Conservation (phyloP, 2,797 vertebrate species). For the Tolypeutes matacus region DNA sequence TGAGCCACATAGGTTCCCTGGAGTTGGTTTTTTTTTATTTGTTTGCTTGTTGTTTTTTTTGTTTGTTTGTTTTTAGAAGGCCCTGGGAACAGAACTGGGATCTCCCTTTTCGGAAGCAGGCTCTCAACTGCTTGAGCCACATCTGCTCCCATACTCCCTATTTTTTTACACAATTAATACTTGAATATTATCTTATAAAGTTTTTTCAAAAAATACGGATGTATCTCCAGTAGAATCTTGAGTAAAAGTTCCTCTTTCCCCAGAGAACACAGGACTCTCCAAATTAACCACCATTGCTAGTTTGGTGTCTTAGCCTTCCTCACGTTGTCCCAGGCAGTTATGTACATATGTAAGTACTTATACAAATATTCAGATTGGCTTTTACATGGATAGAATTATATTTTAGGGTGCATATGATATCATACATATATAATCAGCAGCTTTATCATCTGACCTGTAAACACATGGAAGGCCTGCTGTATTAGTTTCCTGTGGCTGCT, state of each 20-base stretch:
- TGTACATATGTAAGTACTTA: background rate
- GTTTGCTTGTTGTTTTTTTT: too few relatives aligned
- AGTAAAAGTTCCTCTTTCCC: background rate
- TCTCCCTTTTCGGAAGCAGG: too few relatives aligned
- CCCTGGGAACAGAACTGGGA: too few relatives aligned
- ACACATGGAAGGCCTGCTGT: slow-evolving; percentile 14
- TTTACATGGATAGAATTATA: slow-evolving; percentile 35
- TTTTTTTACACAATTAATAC: slow-evolving; percentile 4
- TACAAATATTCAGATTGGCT: background rate
- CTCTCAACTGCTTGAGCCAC: too few relatives aligned
- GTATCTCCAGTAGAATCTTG: background rate
- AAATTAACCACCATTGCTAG: background rate
- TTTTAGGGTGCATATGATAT: background rate
- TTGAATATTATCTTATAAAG: background rate
- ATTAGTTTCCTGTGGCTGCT: background rate
- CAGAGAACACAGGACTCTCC: background rate
- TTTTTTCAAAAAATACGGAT: background rate
- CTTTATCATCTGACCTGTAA: slow-evolving; percentile 7
- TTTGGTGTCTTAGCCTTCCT: background rate
- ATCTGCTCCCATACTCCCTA: background rate
- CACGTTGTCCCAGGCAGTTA: background rate
- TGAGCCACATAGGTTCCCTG: too few relatives aligned
- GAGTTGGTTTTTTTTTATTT: too few relatives aligned
- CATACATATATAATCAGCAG: slow-evolving; percentile 14
- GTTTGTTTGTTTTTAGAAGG: too few relatives aligned